Evolutionary conservation across 2,888 invertebrate genomes (phyloP).

Genomic region (Eupithecia dodoneata): DNA sequence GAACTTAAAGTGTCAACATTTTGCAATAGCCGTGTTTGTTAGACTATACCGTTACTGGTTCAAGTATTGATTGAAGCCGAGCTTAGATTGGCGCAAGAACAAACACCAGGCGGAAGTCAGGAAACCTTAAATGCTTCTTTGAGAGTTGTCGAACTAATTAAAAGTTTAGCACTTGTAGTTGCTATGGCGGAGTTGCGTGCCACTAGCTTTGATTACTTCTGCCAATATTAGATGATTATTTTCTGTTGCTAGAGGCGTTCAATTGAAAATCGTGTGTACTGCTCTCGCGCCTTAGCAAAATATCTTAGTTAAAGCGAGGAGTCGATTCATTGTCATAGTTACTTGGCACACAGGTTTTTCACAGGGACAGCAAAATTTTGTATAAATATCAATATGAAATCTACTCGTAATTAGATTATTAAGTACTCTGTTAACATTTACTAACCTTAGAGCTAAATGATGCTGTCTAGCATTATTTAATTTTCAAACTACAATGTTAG

Average conservation of each 20-base stretch:
- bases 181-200: constrained; percentile 57
- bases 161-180: constrained; percentile 78
- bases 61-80: constrained; percentile 23
- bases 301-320: background rate
- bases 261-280: background rate
- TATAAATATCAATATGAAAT: no score
- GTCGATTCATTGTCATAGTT: no score
- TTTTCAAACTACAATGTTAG: no score
- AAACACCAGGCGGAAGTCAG: constrained; percentile 58
- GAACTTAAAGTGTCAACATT: background rate
- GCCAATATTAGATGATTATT: constrained; percentile 10
- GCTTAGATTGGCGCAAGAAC: constrained; percentile 53
- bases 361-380: no score
- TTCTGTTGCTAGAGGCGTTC: background rate
- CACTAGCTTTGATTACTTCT: constrained; percentile 57
- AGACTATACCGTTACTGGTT: constrained; percentile 9
- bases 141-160: constrained; percentile 75
- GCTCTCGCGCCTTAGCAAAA: background rate
- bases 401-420: no score
- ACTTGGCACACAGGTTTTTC: background rate
- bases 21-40: background rate
- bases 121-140: constrained; percentile 70
- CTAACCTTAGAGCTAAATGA: no score
- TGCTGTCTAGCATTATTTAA: no score
- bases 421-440: no score